These are phyloP conservation scores for Acridotheres tristis DNA, from an alignment of 2,797 vertebrate genomes.

Conservation along the genomic window DNA sequence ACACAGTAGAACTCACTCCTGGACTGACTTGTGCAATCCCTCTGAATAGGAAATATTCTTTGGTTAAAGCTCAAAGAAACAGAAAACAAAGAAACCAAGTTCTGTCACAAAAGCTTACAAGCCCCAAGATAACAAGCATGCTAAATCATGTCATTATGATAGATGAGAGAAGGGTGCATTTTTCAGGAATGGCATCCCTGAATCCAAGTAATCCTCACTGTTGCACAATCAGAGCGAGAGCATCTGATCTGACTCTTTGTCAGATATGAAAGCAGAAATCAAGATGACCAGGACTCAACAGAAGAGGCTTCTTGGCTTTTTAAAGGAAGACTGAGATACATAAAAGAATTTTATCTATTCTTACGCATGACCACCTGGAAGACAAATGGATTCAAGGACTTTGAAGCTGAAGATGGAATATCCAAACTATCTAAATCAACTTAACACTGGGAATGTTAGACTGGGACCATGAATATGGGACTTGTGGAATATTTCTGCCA, in stretches of 20 bases:
- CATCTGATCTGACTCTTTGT: not conserved
- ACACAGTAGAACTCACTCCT: not conserved
- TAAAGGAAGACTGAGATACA: not conserved
- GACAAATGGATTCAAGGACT: not conserved
- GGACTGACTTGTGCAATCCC: not conserved
- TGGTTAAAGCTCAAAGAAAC: not conserved
- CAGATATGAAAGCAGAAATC: not conserved
- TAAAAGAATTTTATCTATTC: not conserved
- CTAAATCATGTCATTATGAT: not conserved
- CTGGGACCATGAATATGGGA: not conserved
- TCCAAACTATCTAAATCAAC: not conserved
- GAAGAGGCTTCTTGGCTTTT: not conserved
- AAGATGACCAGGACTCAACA: not conserved
- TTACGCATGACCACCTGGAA: not conserved
- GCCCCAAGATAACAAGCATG: not conserved
- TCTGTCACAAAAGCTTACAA: not conserved
- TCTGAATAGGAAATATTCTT: not conserved
- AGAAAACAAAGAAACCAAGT: not conserved
- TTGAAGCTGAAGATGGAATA: not conserved
- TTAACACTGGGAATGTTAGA: not conserved
- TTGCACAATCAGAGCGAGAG: not conserved
- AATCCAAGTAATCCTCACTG: not conserved
- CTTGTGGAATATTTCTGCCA: not conserved
- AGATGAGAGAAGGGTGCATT: not conserved
- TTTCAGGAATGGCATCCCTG: not conserved